Conservation (phyloP, 2,113 vertebrate species). For the Larimichthys crocea region DNA sequence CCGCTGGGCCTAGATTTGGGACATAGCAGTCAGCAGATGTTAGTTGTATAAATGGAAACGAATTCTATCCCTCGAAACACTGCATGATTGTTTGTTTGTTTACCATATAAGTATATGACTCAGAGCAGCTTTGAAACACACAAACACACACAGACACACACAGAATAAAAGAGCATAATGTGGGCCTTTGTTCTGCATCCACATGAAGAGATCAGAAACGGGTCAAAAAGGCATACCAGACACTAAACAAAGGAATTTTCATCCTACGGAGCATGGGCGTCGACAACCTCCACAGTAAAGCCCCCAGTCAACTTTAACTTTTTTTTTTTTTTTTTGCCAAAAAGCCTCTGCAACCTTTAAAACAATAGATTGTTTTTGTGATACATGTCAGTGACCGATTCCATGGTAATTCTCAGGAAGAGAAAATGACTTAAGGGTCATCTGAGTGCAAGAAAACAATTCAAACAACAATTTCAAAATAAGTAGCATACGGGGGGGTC, state of each 20-base stretch:
- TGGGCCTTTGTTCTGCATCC: slow-evolving; percentile 40
- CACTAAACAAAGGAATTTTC: slow-evolving; percentile 49
- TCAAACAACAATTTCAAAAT: neutral
- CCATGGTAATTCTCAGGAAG: neutral
- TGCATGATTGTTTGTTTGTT: slow-evolving; percentile 60
- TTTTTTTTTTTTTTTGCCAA: neutral
- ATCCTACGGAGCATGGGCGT: slow-evolving; percentile 6
- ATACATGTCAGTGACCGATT: neutral
- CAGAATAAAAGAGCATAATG: slow-evolving; percentile 23
- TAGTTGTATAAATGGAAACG: slow-evolving; percentile 25
- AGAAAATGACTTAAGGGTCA: neutral
- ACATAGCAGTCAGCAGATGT: slow-evolving; percentile 38
- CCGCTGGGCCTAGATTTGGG: neutral
- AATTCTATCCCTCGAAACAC: slow-evolving; percentile 42
- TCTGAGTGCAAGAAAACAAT: slow-evolving; percentile 10
- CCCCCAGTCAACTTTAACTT: neutral
- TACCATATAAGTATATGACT: slow-evolving; percentile 32
- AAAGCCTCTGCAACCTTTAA: neutral
- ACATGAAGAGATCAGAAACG: slow-evolving; percentile 45
- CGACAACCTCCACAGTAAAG: slow-evolving; percentile 23
- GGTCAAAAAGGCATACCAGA: slow-evolving; percentile 38
- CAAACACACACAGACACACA: slow-evolving; percentile 2
- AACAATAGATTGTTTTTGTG: slow-evolving; percentile 1
- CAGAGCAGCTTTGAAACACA: slow-evolving; percentile 26
- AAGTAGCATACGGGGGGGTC: neutral